phyloP scores from a whole-genome alignment of 2,797 vertebrate species.

The Leucoraja ocellata region DNA sequence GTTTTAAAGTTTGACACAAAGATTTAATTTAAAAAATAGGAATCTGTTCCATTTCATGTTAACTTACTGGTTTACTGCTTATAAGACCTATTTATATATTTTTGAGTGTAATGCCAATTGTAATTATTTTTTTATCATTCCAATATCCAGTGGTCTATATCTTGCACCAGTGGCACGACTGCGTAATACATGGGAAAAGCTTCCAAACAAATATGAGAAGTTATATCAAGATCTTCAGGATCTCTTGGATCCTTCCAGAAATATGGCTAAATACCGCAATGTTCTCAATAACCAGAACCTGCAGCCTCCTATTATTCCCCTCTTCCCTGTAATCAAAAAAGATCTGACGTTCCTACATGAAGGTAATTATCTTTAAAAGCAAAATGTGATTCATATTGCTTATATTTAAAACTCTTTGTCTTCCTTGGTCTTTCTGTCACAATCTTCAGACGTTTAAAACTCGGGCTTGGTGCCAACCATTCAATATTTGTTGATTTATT shows the following conservation, averaged over 20 bases:
- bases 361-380: constrained; percentile 59
- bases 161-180: constrained; percentile 90
- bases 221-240: constrained; percentile 96
- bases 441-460: neutral
- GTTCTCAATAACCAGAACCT: constrained; percentile 96
- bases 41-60: neutral
- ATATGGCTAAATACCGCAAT: constrained; percentile 98
- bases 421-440: neutral
- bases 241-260: constrained; percentile 94
- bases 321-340: constrained; percentile 98
- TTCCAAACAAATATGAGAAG: constrained; percentile 97
- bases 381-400: neutral
- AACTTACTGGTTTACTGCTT: neutral
- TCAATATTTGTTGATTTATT: neutral
- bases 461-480: neutral
- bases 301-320: constrained; percentile 91
- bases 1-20: neutral
- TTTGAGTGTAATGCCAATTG: neutral
- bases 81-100: neutral
- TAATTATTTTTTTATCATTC: neutral
- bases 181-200: constrained; percentile 93
- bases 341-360: constrained; percentile 97
- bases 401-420: neutral
- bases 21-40: neutral
- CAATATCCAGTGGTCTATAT: constrained; percentile 76